Percentiles rank a stretch among this genome's conserved stretches.
These are phyloP conservation scores for Coenonympha glycerion DNA, from an alignment of 2,888 invertebrate genomes.

Conservation along the genomic window DNA sequence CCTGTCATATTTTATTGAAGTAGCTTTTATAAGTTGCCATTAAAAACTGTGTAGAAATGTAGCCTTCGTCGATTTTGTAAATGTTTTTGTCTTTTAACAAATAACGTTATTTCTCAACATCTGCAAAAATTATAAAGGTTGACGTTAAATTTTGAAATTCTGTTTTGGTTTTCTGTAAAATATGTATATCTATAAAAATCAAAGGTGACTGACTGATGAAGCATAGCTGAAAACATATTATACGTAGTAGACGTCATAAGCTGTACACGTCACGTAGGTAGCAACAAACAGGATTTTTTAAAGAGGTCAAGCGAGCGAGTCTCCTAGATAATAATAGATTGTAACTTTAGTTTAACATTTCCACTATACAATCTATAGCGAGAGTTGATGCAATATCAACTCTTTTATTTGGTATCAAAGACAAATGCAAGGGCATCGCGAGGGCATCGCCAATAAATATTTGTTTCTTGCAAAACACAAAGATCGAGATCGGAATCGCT, in stretches of 20 bases:
- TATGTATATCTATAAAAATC: no score
- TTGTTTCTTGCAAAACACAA: constrained; percentile 3
- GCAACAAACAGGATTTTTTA: no score
- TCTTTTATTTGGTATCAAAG: neutral
- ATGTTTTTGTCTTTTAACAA: neutral
- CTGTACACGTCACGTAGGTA: no score
- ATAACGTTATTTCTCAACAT: neutral
- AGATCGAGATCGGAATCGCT: constrained; percentile 24
- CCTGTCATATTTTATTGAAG: constrained; percentile 14
- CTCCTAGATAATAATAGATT: no score
- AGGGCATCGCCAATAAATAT: neutral
- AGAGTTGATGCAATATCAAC: neutral
- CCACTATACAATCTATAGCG: neutral
- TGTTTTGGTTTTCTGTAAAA: no score
- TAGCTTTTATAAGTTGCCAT: constrained; percentile 2
- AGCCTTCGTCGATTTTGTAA: neutral
- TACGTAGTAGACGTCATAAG: no score
- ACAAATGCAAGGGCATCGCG: neutral
- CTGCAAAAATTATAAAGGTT: no score
- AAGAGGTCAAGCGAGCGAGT: no score
- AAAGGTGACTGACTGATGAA: no score
- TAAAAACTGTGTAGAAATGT: neutral
- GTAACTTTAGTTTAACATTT: no score
- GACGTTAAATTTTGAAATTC: no score
- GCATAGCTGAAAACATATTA: no score